Base-by-base conservation (phyloP, 64 coral and sea anemone genomes). In the Anthopleura sola region DNA sequence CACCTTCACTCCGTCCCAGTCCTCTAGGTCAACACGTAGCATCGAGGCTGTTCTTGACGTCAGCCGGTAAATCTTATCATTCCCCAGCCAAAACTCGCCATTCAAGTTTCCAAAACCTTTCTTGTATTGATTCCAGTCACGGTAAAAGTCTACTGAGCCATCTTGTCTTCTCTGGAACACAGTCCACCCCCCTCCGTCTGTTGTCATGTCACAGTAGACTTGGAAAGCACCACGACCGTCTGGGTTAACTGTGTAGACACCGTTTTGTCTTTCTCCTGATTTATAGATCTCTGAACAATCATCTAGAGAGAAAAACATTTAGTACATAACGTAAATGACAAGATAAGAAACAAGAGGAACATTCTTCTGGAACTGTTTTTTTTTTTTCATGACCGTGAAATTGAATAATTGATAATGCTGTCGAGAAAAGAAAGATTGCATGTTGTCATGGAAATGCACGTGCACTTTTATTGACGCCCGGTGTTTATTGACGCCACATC, bases 181-280 rank as follows among this genome's bases (percentile, higher is more conserved):
- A 20, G 83, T 85, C 83, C 83, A 85, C 12, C 83, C 83, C 1
- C 83, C 83, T 85, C 83, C 83, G 36, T 85, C 56, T 21, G 83
- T 84, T 5, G 24, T 60, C 83, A 84, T 84, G 56, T 84, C 83
- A 60, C 83, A 84, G 83, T 55, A 62, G 56, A 84, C 83, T 36
- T 32, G 36, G 18, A 84, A 84, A 21, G 36, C 0, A 12, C 55
- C 56, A 19, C 7, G 20, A n/a, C 83, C 37, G 83, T 66, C 56
- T 34, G 83, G 55, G 20, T 68, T 24, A 1, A 84, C 36, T 18
- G 38, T 26, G 17, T 84, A 84, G 4, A 60, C 55, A 23, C 83
- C 83, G 34, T 62, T 37, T 0, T 1, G 26, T 55, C 23, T 56
- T 18, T 55, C 26, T 53, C 81, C 81, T 2, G 23, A 29, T 57